Evolutionary conservation across 2,888 invertebrate genomes (phyloP), one percentile per base, ranked within the genome.

Genomic region (Ptychoptera contaminata): DNA sequence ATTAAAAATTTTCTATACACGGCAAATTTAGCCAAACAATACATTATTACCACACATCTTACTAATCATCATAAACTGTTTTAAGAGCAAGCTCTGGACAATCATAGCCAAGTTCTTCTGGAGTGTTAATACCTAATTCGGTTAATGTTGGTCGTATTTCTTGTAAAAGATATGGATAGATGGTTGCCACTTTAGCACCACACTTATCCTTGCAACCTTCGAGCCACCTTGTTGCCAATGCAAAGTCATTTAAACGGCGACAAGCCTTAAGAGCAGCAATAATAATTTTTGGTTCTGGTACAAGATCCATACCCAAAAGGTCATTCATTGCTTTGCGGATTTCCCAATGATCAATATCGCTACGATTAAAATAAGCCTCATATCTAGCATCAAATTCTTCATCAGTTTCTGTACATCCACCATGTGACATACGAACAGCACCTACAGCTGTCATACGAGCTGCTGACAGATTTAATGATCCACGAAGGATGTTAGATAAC

Each of bases 61-160:
- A 65, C 47, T 57, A 52, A 47, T 85, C 79, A 47, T 85, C 79
- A 58, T 75, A 82, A 46, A 84, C 79, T 56, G 73, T 76, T 56
- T 79, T 67, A 52, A 91, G 71, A 49, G 86, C 90, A 63, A 97
- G 69, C 69, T 99, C 96, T 46, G 97, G 98, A 68, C 92, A 85
- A 67, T 96, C 94, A 58, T 90, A 96, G 49, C 96, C 96, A 57
- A 99, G 73, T 61, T 97, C 91, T 64, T 96, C 96, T 0, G 86
- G 87, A 30, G 96, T 93, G 45, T 79, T 79, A 54, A 98, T 80
- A 40, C 98, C 97, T 47, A 98, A 71, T 68, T 99, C 94, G 37
- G 79, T 77, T 47, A 99, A 72, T 2, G 93, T 91, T 31, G 98
- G 96, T 57, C 76, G 75, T 54, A 98, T 82, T 73, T 96, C 86